Evolutionary conservation across 2,797 vertebrate species (phyloP).

Genomic region (Lagorchestes hirsutus): DNA sequence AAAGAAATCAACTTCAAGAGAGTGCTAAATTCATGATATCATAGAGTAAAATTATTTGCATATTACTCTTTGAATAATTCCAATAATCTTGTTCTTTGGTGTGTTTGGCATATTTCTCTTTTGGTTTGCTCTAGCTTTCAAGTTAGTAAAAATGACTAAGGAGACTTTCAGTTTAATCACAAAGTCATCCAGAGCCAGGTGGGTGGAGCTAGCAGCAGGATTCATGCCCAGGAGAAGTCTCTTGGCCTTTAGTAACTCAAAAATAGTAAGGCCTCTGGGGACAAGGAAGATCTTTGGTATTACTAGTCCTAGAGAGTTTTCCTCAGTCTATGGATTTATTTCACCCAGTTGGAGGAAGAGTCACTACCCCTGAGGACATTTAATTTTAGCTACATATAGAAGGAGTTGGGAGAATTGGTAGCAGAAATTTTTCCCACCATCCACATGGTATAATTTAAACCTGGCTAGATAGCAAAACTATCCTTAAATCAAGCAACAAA

Average conservation of each 20-base stretch:
- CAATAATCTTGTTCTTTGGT: slow-evolving; percentile 23
- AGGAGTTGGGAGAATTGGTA: not conserved
- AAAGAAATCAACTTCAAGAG: not conserved
- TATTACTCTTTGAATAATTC: slow-evolving; percentile 9
- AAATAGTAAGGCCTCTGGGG: not conserved
- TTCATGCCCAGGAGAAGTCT: not conserved
- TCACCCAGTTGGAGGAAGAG: not conserved
- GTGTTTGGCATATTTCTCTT: not conserved
- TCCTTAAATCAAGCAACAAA: not conserved
- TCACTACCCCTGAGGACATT: too few species aligned
- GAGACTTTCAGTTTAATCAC: not conserved
- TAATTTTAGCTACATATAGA: not conserved
- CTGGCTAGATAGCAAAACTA: not conserved
- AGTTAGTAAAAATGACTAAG: not conserved
- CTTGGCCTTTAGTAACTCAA: slow-evolving; percentile 6
- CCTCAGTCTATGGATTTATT: not conserved
- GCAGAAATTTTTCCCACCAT: not conserved
- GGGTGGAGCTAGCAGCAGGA: not conserved
- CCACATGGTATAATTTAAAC: not conserved
- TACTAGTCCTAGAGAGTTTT: slow-evolving; percentile 2
- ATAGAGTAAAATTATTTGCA: not conserved
- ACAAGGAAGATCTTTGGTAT: slow-evolving; percentile 10
- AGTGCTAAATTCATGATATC: not conserved
- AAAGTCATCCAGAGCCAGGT: not conserved
- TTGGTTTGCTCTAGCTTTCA: not conserved